Evolutionary conservation across 1,140 invertebrate species (phyloP).

Genomic region (Dermatophagoides farinae): DNA sequence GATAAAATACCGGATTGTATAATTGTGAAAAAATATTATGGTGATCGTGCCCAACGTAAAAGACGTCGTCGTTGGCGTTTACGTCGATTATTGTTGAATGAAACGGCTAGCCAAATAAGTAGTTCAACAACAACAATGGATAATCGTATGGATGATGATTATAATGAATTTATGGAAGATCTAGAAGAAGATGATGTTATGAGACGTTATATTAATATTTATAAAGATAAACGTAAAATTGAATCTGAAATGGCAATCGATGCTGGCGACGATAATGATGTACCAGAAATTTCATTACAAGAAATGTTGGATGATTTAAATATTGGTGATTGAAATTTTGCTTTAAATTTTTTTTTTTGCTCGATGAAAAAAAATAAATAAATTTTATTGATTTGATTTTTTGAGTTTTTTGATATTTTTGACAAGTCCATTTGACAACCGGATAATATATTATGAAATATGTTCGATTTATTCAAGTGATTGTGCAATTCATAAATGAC

Average conservation of each 20-base stretch:
- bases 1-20: slow-evolving; percentile 63
- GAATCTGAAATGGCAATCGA: slow-evolving; percentile 25
- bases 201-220: slow-evolving; percentile 82
- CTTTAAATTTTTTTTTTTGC: background rate
- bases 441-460: no score
- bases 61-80: slow-evolving; percentile 76
- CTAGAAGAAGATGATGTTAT: slow-evolving; percentile 79
- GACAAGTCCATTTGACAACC: no score
- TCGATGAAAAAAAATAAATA: background rate
- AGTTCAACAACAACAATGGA: slow-evolving; percentile 17
- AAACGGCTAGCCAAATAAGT: slow-evolving; percentile 21
- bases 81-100: slow-evolving; percentile 48
- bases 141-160: slow-evolving; percentile 40
- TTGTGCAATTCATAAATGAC: no score
- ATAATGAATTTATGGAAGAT: slow-evolving; percentile 87
- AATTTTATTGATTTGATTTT: no score
- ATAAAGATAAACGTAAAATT: slow-evolving; percentile 28
- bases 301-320: slow-evolving; percentile 90
- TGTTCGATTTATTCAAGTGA: no score
- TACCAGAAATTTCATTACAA: slow-evolving; percentile 68
- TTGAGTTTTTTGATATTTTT: no score
- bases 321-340: slow-evolving; percentile 1
- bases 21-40: slow-evolving; percentile 77
- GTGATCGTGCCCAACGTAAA: slow-evolving; percentile 43
- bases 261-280: slow-evolving; percentile 38